Percentiles rank a stretch among this genome's conserved stretches.
phyloP scores from a whole-genome alignment of 2,888 invertebrate species.

The Drosophila robusta region DNA sequence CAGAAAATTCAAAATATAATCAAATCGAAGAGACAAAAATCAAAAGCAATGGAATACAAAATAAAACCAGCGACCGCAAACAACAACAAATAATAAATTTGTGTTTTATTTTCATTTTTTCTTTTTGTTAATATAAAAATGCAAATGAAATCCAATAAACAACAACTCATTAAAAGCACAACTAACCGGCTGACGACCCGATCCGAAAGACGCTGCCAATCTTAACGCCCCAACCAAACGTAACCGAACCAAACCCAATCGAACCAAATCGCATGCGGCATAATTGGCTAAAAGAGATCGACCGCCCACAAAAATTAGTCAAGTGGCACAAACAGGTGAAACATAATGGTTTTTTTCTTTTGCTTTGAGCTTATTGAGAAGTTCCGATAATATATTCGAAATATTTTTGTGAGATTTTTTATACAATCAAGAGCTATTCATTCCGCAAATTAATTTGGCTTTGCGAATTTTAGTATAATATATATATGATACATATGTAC shows the following conservation, averaged over 20 bases:
- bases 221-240: slow-evolving; percentile 15
- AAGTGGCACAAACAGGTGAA: slow-evolving; percentile 24
- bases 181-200: slow-evolving; percentile 63
- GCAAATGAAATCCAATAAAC: slow-evolving; percentile 74
- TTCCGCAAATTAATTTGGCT: not conserved
- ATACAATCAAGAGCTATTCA: not conserved
- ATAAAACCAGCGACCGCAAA: slow-evolving; percentile 30
- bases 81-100: slow-evolving; percentile 68
- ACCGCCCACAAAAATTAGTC: slow-evolving; percentile 30
- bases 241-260: not conserved
- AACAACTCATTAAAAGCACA: slow-evolving; percentile 76
- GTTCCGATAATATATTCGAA: not conserved
- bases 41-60: slow-evolving; percentile 9
- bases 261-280: slow-evolving; percentile 8
- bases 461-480: not conserved
- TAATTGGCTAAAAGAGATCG: slow-evolving; percentile 28
- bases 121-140: slow-evolving; percentile 54
- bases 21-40: slow-evolving; percentile 6
- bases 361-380: not conserved
- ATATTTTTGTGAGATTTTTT: not conserved
- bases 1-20: not conserved
- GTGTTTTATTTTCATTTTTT: not conserved
- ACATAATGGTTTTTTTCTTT: not conserved
- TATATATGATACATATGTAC: no score
- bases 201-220: slow-evolving; percentile 13